Evolutionary conservation across 2,888 invertebrate genomes (phyloP).

Genomic region (Epinotia nisella): DNA sequence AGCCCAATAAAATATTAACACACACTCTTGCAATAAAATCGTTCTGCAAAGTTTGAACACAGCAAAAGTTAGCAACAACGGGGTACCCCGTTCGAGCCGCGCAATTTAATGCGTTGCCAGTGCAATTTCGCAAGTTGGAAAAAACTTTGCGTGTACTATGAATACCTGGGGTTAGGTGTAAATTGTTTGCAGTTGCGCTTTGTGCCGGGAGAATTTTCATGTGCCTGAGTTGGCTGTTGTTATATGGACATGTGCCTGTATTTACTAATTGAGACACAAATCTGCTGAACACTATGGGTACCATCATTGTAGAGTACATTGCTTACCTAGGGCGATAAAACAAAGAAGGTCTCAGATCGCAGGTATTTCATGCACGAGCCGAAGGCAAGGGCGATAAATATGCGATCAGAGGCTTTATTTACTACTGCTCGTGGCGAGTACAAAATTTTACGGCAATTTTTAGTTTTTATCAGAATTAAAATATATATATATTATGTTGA

Average conservation of each 20-base stretch:
- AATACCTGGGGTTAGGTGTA: conserved; percentile 42
- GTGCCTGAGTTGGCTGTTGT: conserved; percentile 1
- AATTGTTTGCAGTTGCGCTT: conserved; percentile 42
- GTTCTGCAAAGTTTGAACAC: conserved; percentile 37
- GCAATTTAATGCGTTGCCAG: conserved; percentile 43
- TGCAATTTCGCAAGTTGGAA: conserved; percentile 43
- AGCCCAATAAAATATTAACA: conserved; percentile 41
- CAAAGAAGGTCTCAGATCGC: too few species aligned
- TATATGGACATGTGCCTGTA: background rate
- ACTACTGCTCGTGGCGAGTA: too few species aligned
- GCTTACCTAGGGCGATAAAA: too few species aligned
- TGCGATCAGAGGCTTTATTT: too few species aligned
- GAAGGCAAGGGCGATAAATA: too few species aligned
- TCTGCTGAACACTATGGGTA: too few species aligned
- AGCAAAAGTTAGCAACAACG: conserved; percentile 44
- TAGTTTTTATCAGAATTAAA: too few species aligned
- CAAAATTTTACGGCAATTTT: too few species aligned
- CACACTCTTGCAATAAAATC: conserved; percentile 43
- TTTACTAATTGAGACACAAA: background rate
- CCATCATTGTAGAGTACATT: too few species aligned
- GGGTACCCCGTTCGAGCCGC: conserved; percentile 39
- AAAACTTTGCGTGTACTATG: conserved; percentile 39
- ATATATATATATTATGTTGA: too few species aligned
- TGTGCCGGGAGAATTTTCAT: conserved; percentile 17
- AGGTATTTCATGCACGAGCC: too few species aligned